Evolutionary conservation across 2,113 vertebrate genomes (phyloP), one percentile per base, ranked within the genome.

Genomic region (Podilymbus podiceps): DNA sequence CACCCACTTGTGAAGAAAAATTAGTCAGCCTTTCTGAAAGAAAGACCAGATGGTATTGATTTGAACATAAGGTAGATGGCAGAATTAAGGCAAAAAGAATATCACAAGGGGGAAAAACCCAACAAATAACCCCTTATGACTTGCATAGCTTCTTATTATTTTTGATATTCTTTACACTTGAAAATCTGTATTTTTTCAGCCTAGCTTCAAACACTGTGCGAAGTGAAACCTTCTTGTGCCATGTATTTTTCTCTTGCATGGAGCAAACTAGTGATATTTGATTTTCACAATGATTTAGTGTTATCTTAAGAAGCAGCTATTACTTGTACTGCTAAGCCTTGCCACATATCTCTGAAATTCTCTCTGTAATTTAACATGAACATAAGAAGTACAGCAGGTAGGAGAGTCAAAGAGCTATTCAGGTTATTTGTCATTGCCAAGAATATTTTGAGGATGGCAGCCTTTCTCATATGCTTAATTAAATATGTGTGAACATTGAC

Each of bases 1-100:
- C 40, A 58, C 33, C 30, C 46, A 49, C 44, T 93, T 73, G 19
- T 18, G 33, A 56, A 79, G 58, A 73, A 95, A 94, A 96, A 92
- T 35, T 35, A 91, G 58, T 79, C 58, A 92, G 40, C 28, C n/a
- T 93, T 92, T 92, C 49, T 89, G 44, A 30, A 79, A 69, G 56
- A 38, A 79, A 79, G 89, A 83, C 49, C 84, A 91, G 77, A 89
- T 82, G 77, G 77, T 82, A 92, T 88, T 94, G 74, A 95, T 89
- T 49, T 82, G 89, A 95, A 68, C 77, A 91, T 88, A 93, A 96
- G 38, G 67, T 90, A 90, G 58, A 69, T 74, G 59, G 67, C 42
- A 88, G 72, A 82, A 88, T 40, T 88, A 88, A 86, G n/a, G 38
- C 28, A 85, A 47, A 95, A 93, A 83, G 21, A 89, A 47, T 89